Evolutionary conservation across 1,140 invertebrate species (phyloP).

Genomic region (Belonocnema kinseyi): DNA sequence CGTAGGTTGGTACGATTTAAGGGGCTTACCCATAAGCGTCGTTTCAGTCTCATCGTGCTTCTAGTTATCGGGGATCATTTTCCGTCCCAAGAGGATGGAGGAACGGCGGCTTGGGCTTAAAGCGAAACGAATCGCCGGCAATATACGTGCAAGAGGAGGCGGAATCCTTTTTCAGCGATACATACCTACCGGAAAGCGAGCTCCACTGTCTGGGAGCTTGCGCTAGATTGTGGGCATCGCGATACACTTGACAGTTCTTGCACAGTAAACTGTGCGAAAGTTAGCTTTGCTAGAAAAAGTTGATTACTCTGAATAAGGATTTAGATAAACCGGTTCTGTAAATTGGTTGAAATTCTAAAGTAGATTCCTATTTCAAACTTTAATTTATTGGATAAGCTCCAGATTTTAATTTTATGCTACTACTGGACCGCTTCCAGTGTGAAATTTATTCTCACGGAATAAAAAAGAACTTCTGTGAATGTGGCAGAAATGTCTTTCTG

Average conservation of each 20-base stretch:
- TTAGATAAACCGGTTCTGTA: neutral
- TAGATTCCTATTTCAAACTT: conserved; percentile 20
- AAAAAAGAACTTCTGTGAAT: neutral
- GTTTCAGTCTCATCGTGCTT: conserved; percentile 56
- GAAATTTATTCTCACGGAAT: neutral
- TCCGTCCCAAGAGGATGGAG: conserved; percentile 62
- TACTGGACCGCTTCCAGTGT: neutral
- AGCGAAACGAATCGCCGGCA: conserved; percentile 70
- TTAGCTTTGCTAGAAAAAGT: neutral
- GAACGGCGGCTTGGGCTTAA: conserved; percentile 62
- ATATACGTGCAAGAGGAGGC: conserved; percentile 64
- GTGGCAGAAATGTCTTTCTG: neutral
- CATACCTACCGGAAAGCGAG: conserved; percentile 52
- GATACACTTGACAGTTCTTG: neutral
- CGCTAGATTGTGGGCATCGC: neutral
- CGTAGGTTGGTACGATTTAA: conserved; percentile 52
- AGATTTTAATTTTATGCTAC: conserved; percentile 3
- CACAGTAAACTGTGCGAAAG: neutral
- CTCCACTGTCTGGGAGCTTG: conserved; percentile 30
- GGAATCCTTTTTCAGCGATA: conserved; percentile 64
- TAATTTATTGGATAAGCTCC: neutral
- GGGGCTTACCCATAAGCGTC: conserved; percentile 57
- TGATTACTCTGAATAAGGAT: no score
- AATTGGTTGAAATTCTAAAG: neutral
- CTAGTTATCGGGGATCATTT: conserved; percentile 71